Conservation (phyloP, 2,113 vertebrate species). For the Dendropsophus ebraccatus region DNA sequence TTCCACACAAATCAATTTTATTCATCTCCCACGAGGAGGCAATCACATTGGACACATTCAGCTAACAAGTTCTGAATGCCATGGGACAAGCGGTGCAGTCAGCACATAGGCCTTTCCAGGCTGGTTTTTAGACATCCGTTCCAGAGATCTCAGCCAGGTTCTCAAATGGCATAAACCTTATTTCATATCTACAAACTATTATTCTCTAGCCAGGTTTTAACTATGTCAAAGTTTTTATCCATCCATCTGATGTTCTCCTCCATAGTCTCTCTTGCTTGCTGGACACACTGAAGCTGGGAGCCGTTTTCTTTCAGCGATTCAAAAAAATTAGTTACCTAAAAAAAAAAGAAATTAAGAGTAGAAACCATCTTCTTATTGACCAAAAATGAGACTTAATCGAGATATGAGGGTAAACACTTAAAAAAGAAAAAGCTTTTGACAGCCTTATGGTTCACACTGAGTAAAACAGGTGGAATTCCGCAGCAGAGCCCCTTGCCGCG, state of each 20-base stretch:
- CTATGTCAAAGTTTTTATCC: conserved; percentile 80
- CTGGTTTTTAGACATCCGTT: background rate
- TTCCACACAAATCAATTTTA: background rate
- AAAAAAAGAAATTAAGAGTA: background rate
- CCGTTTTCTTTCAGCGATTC: conserved; percentile 79
- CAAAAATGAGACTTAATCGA: too few relatives aligned
- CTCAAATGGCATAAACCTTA: background rate
- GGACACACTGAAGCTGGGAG: conserved; percentile 80
- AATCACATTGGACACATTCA: background rate
- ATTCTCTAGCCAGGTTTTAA: conserved; percentile 61
- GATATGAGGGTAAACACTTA: too few relatives aligned
- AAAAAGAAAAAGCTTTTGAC: too few relatives aligned
- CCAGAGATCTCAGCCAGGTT: background rate
- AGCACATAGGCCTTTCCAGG: too few relatives aligned
- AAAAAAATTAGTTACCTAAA: conserved; percentile 84
- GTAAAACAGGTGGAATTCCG: too few relatives aligned
- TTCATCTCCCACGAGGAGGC: background rate
- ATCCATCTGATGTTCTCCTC: conserved; percentile 88
- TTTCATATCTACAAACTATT: conserved; percentile 17
- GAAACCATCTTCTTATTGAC: too few relatives aligned
- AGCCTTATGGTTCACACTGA: too few relatives aligned
- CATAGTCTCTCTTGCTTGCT: conserved; percentile 83
- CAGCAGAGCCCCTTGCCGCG: too few relatives aligned
- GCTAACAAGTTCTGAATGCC: background rate
- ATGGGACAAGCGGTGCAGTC: too few relatives aligned